Conservation (phyloP, 2,888 invertebrate genomes). For the Calliscelio sp. region DNA sequence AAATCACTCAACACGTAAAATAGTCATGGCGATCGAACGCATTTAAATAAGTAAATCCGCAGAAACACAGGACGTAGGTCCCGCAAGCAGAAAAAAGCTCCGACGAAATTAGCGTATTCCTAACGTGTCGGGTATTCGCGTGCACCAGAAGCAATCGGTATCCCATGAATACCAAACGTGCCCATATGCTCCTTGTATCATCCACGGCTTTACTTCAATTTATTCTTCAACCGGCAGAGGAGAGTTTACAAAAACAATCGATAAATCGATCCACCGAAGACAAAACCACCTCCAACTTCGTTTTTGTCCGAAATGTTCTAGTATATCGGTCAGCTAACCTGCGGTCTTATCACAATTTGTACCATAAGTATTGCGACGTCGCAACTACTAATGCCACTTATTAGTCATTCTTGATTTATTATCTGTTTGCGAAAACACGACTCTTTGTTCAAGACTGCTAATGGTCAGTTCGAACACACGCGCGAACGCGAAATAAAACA, state of each 20-base stretch:
- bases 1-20: not conserved
- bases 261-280: constrained; percentile 53
- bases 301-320: too few species aligned
- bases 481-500: constrained; percentile 46
- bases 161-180: constrained; percentile 84
- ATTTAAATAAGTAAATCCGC: constrained; percentile 68
- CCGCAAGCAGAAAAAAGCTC: constrained; percentile 72
- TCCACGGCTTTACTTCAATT: constrained; percentile 66
- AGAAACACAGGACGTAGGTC: constrained; percentile 59
- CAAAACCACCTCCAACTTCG: too few species aligned
- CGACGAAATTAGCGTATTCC: constrained; percentile 83
- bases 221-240: constrained; percentile 54
- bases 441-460: constrained; percentile 24
- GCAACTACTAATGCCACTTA: not conserved
- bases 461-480: constrained; percentile 9
- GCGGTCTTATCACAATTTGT: too few species aligned
- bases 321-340: too few species aligned
- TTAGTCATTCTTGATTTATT: constrained; percentile 39
- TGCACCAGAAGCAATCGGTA: constrained; percentile 81
- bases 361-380: not conserved
- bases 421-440: constrained; percentile 9
- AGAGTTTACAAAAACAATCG: constrained; percentile 53
- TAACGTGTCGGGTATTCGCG: constrained; percentile 76
- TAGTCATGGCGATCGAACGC: constrained; percentile 57
- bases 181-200: constrained; percentile 71